Conservation (phyloP, 2,113 vertebrate species). For the Microtus ochrogaster region DNA sequence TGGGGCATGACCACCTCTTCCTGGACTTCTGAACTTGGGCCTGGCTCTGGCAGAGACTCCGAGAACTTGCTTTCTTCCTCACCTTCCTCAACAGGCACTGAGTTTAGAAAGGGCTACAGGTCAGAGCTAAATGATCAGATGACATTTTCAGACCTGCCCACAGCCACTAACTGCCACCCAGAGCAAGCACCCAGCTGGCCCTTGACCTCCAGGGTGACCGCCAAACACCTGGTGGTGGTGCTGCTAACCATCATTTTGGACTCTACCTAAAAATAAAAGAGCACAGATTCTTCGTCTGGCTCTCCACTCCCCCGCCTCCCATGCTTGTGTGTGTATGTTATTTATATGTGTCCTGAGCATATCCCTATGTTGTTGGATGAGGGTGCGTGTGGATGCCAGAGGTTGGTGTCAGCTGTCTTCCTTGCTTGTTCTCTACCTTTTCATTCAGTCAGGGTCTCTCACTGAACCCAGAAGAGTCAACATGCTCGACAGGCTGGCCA, state of each 20-base stretch:
- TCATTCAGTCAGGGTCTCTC: neutral
- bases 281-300: rapidly evolving
- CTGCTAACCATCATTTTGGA: neutral
- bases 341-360: neutral
- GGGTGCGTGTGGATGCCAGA: neutral
- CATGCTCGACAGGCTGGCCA: neutral
- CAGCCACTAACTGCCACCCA: neutral
- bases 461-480: neutral
- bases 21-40: neutral
- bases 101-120: neutral
- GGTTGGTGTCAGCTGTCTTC: neutral
- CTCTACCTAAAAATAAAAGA: neutral
- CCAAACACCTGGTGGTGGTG: neutral
- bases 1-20: neutral
- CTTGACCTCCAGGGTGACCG: rapidly evolving
- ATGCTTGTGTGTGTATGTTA: neutral
- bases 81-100: neutral
- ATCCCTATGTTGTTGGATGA: neutral
- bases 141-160: neutral
- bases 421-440: neutral
- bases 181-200: neutral
- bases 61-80: neutral
- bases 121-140: neutral
- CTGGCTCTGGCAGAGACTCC: neutral
- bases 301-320: neutral